phyloP scores from a whole-genome alignment of 1,140 invertebrate species.

The Zaprionus inermis region DNA sequence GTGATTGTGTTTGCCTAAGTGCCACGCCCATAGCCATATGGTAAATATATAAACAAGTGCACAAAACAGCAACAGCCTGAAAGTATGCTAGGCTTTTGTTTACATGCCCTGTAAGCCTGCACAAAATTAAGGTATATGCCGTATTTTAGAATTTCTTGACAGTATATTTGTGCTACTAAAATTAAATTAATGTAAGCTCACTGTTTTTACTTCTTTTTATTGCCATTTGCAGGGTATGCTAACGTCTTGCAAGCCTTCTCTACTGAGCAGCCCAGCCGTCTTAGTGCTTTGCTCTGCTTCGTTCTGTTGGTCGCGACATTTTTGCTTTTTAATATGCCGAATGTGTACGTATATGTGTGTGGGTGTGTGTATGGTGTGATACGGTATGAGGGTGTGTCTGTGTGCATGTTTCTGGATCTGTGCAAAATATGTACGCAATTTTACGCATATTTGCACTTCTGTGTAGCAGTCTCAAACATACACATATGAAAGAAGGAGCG shows the following conservation, averaged over 20 bases:
- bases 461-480: constrained; percentile 45
- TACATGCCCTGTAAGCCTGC: constrained; percentile 8
- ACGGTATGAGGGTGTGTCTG: background rate
- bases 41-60: constrained; percentile 45
- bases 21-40: constrained; percentile 51
- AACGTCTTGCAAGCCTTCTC: background rate
- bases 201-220: background rate
- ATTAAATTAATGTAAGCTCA: background rate
- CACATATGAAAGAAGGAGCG: constrained; percentile 19
- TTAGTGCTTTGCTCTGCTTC: background rate
- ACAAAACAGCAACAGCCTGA: constrained; percentile 9
- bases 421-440: constrained; percentile 58
- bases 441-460: constrained; percentile 79
- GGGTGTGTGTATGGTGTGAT: constrained; percentile 19
- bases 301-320: constrained; percentile 37
- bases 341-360: constrained; percentile 35
- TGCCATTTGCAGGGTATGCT: background rate
- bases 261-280: background rate
- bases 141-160: no score
- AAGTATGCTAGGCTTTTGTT: background rate
- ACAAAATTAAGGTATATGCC: background rate
- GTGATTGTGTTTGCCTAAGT: constrained; percentile 12
- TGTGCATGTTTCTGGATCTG: constrained; percentile 8
- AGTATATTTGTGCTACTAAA: background rate
- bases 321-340: constrained; percentile 45